Percentiles rank a stretch among this genome's conserved stretches.
Evolutionary conservation across 2,113 vertebrate genomes (phyloP).

Genomic region (Poicephalus meyeri): DNA sequence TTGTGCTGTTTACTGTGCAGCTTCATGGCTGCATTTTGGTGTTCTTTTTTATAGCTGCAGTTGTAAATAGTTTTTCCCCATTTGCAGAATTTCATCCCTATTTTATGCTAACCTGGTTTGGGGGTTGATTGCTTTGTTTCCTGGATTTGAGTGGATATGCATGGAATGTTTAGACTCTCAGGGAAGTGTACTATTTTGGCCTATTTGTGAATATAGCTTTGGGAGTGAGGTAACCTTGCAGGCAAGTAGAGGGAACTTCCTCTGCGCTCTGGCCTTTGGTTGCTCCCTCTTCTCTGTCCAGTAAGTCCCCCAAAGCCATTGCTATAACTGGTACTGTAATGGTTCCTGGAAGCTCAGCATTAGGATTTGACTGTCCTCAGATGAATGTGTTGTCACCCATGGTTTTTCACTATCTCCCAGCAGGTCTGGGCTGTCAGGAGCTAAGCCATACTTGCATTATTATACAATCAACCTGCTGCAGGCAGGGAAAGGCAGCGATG

Average conservation of each 20-base stretch:
- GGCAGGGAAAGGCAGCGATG: not conserved
- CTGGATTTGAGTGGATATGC: not conserved
- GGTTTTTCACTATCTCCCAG: accelerated
- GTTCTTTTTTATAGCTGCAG: not conserved
- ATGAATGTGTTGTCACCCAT: not conserved
- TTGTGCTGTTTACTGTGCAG: not conserved
- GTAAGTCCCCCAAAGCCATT: no score
- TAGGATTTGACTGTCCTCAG: not conserved
- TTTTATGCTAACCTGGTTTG: not conserved
- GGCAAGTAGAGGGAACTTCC: not conserved
- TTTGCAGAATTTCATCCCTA: not conserved
- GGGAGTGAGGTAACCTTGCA: not conserved
- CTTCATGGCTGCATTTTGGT: not conserved
- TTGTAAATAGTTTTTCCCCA: not conserved
- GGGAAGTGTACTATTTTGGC: not conserved
- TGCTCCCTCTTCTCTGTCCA: not conserved
- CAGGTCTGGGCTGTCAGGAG: not conserved
- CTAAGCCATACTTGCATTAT: not conserved
- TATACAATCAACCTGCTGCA: not conserved
- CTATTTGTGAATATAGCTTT: not conserved
- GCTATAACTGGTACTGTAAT: not conserved
- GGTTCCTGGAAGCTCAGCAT: not conserved
- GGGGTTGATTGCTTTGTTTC: not conserved
- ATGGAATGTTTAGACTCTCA: not conserved
- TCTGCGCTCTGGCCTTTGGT: not conserved